Evolutionary conservation across 2,113 vertebrate species (phyloP), one percentile per base, ranked within the genome.

Genomic region (Etheostoma spectabile): DNA sequence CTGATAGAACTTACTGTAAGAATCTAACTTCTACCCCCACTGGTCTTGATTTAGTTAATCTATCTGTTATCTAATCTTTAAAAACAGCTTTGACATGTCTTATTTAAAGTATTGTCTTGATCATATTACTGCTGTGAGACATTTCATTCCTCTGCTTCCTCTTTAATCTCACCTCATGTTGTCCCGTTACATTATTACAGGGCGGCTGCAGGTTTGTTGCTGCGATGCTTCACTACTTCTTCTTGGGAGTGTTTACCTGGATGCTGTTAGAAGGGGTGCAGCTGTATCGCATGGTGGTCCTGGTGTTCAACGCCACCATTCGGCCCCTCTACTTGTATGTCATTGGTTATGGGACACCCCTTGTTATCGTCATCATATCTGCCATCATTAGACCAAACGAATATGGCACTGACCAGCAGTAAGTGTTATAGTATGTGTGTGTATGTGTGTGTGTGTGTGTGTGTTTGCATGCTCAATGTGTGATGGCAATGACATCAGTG

Each of bases 201-300:
- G 90, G 82, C 0, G 93, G 90, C 49, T 98, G 97, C 91, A 87
- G 89, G 38, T 77, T 96, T 21, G 94, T 97, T 15, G 97, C 97
- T 0, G 96, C 82, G 0, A 69, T 96, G 80, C 95, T 98, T 38
- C 97, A 98, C 79, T 95, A 94, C 84, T 96, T 94, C 90, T 97
- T 97, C 92, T 76, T 98, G 89, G 94, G 93, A 0, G 94, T 96
- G 38, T 97, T 98, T 87, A 93, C 91, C 88, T 98, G 97, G 96
- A 98, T 98, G 97, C 90, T 95, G 65, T 92, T 98, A 10, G 97
- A 98, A 80, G 97, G 96, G 0, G 82, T 96, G 57, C 96, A 97
- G 91, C 96, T 98, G 73, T 98, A 98, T 89, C 91, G 96, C 6
- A 96, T 98, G 75, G 95, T 98, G 68, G 96, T 98, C 49, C 92